A percentile compares a stretch with the other conserved stretches of the same genome.
phyloP scores from a whole-genome alignment of 2,888 invertebrate species.

The Lasius fuliginosus region DNA sequence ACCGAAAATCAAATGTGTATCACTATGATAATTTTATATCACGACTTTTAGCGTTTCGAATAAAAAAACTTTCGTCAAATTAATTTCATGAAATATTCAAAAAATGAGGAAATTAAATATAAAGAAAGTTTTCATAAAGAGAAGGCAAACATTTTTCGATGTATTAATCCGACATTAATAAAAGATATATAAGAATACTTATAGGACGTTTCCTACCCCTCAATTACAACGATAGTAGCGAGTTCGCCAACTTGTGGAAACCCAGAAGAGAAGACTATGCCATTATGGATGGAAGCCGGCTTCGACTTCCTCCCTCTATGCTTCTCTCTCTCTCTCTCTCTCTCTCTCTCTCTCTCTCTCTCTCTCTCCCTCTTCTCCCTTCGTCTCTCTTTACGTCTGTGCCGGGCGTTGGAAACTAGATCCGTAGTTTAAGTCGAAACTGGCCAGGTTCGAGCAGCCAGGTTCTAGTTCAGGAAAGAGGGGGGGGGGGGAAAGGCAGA shows the following conservation, averaged over 20 bases:
- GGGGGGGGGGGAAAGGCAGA: neutral
- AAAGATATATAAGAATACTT: neutral
- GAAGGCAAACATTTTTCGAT: neutral
- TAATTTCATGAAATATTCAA: neutral
- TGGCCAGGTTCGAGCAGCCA: conserved; percentile 71
- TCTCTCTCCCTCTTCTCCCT: conserved; percentile 1
- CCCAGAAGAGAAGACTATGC: conserved; percentile 28
- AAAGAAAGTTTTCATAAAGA: neutral
- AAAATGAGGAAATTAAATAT: neutral
- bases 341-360: conserved; percentile 15
- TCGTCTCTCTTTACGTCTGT: conserved; percentile 29
- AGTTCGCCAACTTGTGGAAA: conserved; percentile 43
- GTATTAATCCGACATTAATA: neutral
- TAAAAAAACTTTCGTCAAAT: neutral
- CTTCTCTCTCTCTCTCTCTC: conserved; percentile 8
- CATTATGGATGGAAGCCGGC: conserved; percentile 39
- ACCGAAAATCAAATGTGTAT: neutral
- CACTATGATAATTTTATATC: neutral
- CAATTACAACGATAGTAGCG: conserved; percentile 15
- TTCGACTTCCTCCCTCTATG: conserved; percentile 32
- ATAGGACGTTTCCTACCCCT: neutral
- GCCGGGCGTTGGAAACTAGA: conserved; percentile 67
- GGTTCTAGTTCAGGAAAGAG: conserved; percentile 74
- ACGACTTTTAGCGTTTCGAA: neutral
- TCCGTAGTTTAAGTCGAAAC: conserved; percentile 76